These are phyloP conservation scores for Xanthorhoe spadicearia DNA, from an alignment of 2,888 invertebrate species.

Conservation along the genomic window DNA sequence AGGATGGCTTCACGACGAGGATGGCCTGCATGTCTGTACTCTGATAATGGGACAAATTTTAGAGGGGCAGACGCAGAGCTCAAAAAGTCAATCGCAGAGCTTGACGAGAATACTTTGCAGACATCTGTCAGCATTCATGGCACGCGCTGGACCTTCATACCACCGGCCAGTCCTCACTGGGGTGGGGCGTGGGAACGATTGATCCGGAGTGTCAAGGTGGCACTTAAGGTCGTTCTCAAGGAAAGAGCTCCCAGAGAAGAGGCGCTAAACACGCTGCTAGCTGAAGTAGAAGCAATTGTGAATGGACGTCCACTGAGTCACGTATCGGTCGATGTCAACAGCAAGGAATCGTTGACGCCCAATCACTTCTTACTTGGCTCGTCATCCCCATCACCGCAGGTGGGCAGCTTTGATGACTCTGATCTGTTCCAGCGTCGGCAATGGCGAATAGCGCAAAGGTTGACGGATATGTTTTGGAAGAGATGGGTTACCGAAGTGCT, in stretches of 20 bases:
- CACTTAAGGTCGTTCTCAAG: constrained; percentile 35
- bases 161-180: constrained; percentile 40
- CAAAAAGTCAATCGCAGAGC: constrained; percentile 19
- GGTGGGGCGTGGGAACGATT: too few relatives aligned
- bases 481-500: not conserved
- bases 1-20: constrained; percentile 43
- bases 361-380: not conserved
- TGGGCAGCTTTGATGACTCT: not conserved
- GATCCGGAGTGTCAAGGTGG: constrained; percentile 38
- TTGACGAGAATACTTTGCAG: constrained; percentile 16
- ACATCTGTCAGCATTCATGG: not conserved
- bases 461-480: not conserved
- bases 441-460: not conserved
- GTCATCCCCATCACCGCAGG: not conserved
- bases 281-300: not conserved
- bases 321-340: not conserved
- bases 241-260: not conserved
- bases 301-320: not conserved
- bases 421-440: not conserved
- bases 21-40: constrained; percentile 35
- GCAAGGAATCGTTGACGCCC: not conserved
- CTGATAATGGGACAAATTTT: constrained; percentile 43
- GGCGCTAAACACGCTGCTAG: not conserved
- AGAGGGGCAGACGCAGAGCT: constrained; percentile 39
- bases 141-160: constrained; percentile 21